Evolutionary conservation across 2,797 vertebrate genomes (phyloP).

Genomic region (Loriculus beryllinus): DNA sequence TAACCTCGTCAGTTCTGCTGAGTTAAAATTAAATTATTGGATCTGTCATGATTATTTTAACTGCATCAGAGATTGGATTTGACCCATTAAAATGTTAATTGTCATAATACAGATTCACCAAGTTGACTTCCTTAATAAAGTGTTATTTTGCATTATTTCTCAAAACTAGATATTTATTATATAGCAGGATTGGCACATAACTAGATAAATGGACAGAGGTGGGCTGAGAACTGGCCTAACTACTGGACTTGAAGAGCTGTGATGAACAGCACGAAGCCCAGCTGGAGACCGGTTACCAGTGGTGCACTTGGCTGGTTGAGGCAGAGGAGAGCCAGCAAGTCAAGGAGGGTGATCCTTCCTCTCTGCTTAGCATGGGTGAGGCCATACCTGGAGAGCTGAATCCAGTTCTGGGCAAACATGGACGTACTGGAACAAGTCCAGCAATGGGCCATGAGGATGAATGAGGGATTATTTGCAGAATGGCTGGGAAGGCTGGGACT

Average conservation of each 20-base stretch:
- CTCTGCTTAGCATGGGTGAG: neutral
- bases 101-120: neutral
- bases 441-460: neutral
- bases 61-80: neutral
- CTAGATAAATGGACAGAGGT: neutral
- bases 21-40: neutral
- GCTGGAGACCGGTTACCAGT: neutral
- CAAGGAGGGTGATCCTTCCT: rapidly evolving
- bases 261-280: neutral
- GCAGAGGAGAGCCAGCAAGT: neutral
- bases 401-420: neutral
- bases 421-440: neutral
- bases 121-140: neutral
- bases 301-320: neutral
- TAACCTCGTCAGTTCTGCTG: neutral
- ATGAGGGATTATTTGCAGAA: neutral
- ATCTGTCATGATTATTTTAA: neutral
- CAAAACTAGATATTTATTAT: neutral
- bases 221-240: neutral
- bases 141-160: neutral
- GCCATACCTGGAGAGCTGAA: neutral
- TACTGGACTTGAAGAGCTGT: neutral
- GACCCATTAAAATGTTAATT: neutral
- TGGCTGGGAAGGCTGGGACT: neutral
- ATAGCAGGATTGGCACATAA: neutral